Conservation (phyloP, 2,113 vertebrate species). For the Ictalurus furcatus region DNA sequence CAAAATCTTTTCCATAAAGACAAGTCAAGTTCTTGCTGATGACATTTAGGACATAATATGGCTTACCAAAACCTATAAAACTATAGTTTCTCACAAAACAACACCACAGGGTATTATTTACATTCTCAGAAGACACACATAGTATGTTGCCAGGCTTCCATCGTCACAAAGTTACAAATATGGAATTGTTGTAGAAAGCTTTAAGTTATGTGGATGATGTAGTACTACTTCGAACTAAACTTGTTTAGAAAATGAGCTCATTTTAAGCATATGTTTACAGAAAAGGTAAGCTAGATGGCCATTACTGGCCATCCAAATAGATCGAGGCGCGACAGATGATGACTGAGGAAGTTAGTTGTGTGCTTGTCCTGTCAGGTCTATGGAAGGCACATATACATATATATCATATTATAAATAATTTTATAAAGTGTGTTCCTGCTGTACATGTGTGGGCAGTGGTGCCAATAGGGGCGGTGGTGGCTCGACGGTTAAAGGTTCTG, state of each 20-base stretch:
- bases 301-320: background rate
- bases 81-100: background rate
- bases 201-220: background rate
- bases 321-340: background rate
- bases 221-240: background rate
- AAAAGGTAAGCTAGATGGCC: background rate
- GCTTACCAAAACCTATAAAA: background rate
- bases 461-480: no score
- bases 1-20: background rate
- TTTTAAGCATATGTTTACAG: background rate
- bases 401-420: background rate
- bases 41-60: background rate
- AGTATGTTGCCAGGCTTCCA: background rate
- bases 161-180: background rate
- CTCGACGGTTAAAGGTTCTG: no score
- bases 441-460: no score
- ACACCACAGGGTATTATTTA: background rate
- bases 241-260: background rate
- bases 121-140: background rate
- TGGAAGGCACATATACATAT: background rate
- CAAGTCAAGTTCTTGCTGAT: background rate
- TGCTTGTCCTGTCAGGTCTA: background rate
- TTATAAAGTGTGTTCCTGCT: no score
- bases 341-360: background rate
- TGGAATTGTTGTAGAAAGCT: background rate